A percentile compares a stretch with the other conserved stretches of the same genome.
phyloP scores from a whole-genome alignment of 2,888 invertebrate species.

The Thalpophila matura region DNA sequence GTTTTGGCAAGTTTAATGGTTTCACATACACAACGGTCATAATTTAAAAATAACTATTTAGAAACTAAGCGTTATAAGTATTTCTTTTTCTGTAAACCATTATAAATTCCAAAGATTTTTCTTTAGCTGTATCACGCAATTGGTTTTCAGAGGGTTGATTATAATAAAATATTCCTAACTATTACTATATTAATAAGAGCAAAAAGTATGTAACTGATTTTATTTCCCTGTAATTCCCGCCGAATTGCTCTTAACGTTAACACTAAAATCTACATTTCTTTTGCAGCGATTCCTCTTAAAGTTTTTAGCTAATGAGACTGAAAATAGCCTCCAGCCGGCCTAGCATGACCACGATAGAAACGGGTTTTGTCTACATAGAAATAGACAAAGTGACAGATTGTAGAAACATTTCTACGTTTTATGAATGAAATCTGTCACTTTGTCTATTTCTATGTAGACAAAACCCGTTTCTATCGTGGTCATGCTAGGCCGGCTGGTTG shows the following conservation, averaged over 20 bases:
- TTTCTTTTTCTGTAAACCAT: conserved; percentile 33
- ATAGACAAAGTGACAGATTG: too few relatives aligned
- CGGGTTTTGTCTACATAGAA: too few relatives aligned
- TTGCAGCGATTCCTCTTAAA: not conserved
- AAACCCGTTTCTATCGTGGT: too few relatives aligned
- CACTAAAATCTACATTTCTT: not conserved
- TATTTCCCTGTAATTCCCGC: not conserved
- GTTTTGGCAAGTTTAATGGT: not conserved
- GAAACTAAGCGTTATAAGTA: conserved; percentile 7
- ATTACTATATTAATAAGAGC: conserved; percentile 7
- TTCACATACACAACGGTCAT: conserved; percentile 2
- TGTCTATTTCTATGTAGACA: too few relatives aligned
- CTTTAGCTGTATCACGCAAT: conserved; percentile 45
- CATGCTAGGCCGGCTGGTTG: too few relatives aligned
- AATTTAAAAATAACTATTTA: conserved; percentile 11
- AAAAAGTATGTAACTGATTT: not conserved
- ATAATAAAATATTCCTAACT: conserved; percentile 2
- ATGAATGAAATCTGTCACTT: too few relatives aligned
- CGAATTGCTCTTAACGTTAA: too few relatives aligned
- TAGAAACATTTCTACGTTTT: too few relatives aligned
- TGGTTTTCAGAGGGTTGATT: conserved; percentile 19
- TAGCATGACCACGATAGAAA: too few relatives aligned
- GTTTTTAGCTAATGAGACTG: conserved; percentile 26
- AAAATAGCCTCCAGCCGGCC: conserved; percentile 25
- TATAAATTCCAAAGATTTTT: conserved; percentile 28